Base-by-base conservation (phyloP, 2,888 invertebrate genomes). In the Dastarcus helophoroides region DNA sequence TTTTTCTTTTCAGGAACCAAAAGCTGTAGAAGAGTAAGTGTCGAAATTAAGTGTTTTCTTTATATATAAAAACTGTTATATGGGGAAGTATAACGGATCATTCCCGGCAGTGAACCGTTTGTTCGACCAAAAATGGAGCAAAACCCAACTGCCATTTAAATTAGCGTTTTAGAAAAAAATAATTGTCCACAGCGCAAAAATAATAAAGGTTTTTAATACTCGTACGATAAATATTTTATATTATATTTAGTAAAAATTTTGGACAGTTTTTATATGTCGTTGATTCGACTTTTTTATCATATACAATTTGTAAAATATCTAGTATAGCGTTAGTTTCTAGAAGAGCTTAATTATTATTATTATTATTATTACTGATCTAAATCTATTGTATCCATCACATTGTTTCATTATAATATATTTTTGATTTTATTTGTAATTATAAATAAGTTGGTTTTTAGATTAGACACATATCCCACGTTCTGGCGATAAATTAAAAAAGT, bases 251-350 rank as follows among this genome's bases (percentile, higher is more conserved):
- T 54, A 50, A 46, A 44, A 41, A 43, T 49, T 53, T 54, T 51
- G 55, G 56, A 58, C 55, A 53, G 49, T 57, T 60, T 60, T 58
- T 57, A 56, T 56, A 56, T 51, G 54, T 56, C 52, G 55, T 51
- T 48, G 49, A 54, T 44, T 43, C 55, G 53, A 53, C 54, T 51
- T 57, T 58, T 58, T 59, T 52, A 53, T 48, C 53, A 51, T 58
- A 59, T 59, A 59, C 58, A 59, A 53, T 50, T 50, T 59, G 58
- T 60, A 60, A 60, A 57, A 58, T 55, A 48, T 57, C 41, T 33
- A 38, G 36, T 39, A 38, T 43, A 43, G 42, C 37, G 30, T 42
- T 38, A 31, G 30, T 31, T 13, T 19, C 40, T 44, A 44, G 42
- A 39, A 35, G 35, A 43, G 44, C 43, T 44, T 44, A 42, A 38